These are phyloP conservation scores for Kobus ellipsiprymnus DNA, from an alignment of 2,113 vertebrate species.

Conservation along the genomic window DNA sequence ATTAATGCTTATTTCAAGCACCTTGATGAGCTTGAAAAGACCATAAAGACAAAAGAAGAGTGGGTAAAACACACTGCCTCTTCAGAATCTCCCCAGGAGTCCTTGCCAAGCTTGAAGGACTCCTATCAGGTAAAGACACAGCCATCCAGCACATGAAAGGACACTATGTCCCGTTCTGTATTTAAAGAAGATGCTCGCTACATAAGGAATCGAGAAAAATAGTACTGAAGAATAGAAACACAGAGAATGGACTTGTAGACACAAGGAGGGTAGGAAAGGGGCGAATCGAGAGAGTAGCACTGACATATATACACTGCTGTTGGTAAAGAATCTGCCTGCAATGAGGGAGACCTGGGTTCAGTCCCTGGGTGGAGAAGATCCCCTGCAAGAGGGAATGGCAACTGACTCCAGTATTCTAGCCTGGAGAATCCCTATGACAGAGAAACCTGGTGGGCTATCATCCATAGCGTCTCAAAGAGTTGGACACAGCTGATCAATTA, in stretches of 20 bases:
- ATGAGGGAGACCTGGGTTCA: background rate
- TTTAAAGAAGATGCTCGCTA: background rate
- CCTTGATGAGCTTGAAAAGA: conserved; percentile 80
- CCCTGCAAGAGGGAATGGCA: background rate
- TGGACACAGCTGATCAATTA: background rate
- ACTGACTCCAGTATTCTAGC: background rate
- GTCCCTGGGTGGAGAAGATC: background rate
- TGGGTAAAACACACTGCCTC: conserved; percentile 75
- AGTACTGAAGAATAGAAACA: background rate
- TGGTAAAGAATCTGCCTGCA: background rate
- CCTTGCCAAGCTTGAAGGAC: conserved; percentile 74
- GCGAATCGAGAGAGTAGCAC: background rate
- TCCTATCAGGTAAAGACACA: conserved; percentile 84
- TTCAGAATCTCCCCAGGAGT: conserved; percentile 49
- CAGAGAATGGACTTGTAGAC: background rate
- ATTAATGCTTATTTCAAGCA: conserved; percentile 82
- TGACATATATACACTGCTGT: background rate
- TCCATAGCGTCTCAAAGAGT: background rate
- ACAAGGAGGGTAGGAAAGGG: background rate
- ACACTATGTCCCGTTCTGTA: background rate
- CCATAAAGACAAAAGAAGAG: conserved; percentile 80
- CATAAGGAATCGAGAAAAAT: background rate
- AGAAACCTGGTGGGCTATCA: background rate
- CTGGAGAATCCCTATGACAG: background rate
- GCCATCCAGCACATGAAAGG: background rate